A percentile compares a stretch with the other conserved stretches of the same genome.
Conservation (phyloP, 2,113 vertebrate species). For the Macaca mulatta region DNA sequence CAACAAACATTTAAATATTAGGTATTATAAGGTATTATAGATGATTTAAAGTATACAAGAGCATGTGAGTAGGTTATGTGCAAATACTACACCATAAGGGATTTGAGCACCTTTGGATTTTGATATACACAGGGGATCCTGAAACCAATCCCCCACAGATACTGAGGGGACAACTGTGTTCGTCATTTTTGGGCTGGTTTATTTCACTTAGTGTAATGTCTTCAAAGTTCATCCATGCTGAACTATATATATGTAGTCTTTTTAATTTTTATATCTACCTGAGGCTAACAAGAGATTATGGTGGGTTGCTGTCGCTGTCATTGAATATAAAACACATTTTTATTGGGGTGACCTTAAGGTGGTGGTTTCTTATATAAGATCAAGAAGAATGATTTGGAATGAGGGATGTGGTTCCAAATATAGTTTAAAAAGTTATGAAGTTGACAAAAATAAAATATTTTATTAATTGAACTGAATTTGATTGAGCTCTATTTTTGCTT, state of each 20-base stretch:
- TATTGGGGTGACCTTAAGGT: background rate
- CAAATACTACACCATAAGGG: background rate
- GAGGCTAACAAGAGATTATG: background rate
- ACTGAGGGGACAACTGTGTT: background rate
- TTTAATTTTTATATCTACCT: background rate
- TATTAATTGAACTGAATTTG: slow-evolving; percentile 4
- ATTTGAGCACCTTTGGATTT: background rate
- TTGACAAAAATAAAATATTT: slow-evolving; percentile 11
- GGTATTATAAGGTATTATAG: background rate
- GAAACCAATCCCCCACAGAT: background rate
- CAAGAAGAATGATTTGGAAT: background rate
- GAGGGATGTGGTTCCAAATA: background rate
- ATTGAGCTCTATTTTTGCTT: background rate
- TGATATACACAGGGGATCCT: background rate
- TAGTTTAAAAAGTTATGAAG: background rate
- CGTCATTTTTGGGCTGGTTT: background rate
- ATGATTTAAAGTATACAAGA: background rate
- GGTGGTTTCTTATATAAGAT: background rate
- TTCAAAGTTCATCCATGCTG: background rate
- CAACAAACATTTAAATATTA: background rate
- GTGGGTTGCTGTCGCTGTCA: background rate
- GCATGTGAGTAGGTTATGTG: background rate
- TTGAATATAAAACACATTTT: background rate
- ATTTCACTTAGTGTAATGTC: background rate
- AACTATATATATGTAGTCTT: no score